Conservation (phyloP, 2,797 vertebrate genomes). For the Mus minutoides region DNA sequence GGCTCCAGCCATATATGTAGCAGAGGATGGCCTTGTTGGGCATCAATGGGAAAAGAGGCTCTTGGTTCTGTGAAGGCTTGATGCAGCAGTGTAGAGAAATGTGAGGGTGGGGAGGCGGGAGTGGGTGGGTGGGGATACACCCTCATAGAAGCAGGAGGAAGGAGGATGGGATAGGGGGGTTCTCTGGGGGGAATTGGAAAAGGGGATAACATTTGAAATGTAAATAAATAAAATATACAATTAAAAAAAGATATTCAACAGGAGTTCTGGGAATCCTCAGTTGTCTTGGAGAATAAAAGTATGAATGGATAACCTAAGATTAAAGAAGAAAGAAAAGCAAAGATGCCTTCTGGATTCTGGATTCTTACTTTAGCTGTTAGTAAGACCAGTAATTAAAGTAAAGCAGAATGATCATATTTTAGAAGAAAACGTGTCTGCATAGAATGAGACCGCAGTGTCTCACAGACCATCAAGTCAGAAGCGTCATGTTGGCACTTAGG, state of each 20-base stretch:
- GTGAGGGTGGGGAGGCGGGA: too few species aligned
- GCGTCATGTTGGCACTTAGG: background rate
- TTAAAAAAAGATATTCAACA: background rate
- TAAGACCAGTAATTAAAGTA: conserved; percentile 7
- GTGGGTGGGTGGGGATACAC: too few species aligned
- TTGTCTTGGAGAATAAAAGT: background rate
- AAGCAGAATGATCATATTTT: background rate
- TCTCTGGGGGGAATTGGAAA: too few species aligned
- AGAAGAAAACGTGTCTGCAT: background rate
- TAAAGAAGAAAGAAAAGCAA: background rate
- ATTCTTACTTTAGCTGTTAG: background rate
- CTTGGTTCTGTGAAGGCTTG: too few species aligned
- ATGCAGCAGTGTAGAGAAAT: too few species aligned
- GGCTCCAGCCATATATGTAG: too few species aligned
- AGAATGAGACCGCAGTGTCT: background rate
- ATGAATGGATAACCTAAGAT: background rate
- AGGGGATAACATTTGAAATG: too few species aligned
- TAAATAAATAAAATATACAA: too few species aligned
- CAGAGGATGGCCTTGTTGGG: too few species aligned
- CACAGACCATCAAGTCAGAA: background rate
- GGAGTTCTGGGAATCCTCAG: background rate
- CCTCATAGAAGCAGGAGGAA: too few species aligned
- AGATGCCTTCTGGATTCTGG: background rate
- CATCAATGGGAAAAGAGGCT: too few species aligned
- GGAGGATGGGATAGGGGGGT: too few species aligned